Evolutionary conservation across 2,888 invertebrate genomes (phyloP), one percentile per base, ranked within the genome.

Genomic region (Drosophila robusta): DNA sequence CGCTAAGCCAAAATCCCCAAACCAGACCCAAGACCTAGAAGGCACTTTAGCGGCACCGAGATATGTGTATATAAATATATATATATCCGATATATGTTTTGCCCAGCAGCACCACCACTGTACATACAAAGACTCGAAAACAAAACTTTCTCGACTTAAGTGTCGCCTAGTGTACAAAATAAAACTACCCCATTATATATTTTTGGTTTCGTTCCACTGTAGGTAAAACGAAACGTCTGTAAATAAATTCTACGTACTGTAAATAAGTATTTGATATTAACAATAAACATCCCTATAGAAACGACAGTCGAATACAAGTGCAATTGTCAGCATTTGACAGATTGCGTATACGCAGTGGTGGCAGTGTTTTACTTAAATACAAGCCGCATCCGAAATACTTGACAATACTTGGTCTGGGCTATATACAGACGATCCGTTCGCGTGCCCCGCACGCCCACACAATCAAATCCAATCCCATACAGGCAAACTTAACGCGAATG

Each of bases 321-420:
- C 73, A 87, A 68, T 79, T 70, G 71, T 74, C 55, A 75, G 39
- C 26, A 64, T 58, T 65, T 75, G 72, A 66, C 62, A 77, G 55
- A 78, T 80, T 79, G 76, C 82, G 80, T 78, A 79, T 90, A 89
- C 91, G 91, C 91, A 91, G 91, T 91, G 91, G 91, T 91, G 92
- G 91, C 91, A 91, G 91, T 91, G 91, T 91, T 91, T 91, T 91
- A 91, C 92, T 91, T 91, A 91, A 85, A 90, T 85, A 78, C 74
- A 80, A 85, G 77, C 80, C 83, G 80, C 87, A 84, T 80, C 54
- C 57, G 46, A 56, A 47, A 45, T 34, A 42, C 26, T 32, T 14
- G 47, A 9, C 12, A 47, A 61, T 89, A 89, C 89, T 89, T 90
- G 89, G 90, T 90, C 90, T 90, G 80, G 82, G 83, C 84, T 86